Percentiles rank a stretch among this genome's conserved stretches.
Evolutionary conservation across 2,113 vertebrate genomes (phyloP).

Genomic region (zebrafish (Danio rerio)): GRCz12tu NC_133183.1:13822001-13822500

Average conservation of each 20-base stretch:
- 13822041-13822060: constrained; percentile 12
- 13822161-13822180: not conserved
- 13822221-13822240: constrained; percentile 34
- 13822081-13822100: not conserved
- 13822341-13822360: constrained; percentile 28
- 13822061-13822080: constrained; percentile 12
- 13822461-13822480: not conserved
- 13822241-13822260: constrained; percentile 27
- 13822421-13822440: not conserved
- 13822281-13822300: constrained; percentile 3
- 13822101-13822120: not conserved
- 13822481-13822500: not conserved
- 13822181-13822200: constrained; percentile 34
- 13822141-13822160: not conserved
- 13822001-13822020: not conserved
- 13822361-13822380: not conserved
- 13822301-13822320: not conserved
- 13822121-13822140: constrained; percentile 9
- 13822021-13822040: constrained; percentile 3
- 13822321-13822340: constrained; percentile 1
- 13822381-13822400: not conserved
- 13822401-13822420: not conserved
- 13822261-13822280: constrained; percentile 19
- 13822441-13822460: not conserved
- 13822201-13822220: constrained; percentile 48